Evolutionary conservation across 2,113 vertebrate species (phyloP), one percentile per base, ranked within the genome.

Genomic region (Rhinogobius similis): DNA sequence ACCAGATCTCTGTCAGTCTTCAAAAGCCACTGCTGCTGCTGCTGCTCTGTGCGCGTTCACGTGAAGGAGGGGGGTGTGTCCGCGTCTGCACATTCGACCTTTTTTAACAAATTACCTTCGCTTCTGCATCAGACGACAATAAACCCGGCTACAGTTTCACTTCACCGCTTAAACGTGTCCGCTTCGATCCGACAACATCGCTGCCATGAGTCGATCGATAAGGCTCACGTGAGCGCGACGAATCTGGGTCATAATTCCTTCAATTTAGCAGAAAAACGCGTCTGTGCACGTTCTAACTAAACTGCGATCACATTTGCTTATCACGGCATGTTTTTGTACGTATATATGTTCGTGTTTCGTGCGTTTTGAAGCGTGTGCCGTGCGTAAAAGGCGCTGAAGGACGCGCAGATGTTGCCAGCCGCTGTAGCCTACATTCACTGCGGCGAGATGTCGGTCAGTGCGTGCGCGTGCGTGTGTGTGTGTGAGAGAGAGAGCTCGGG

Each of bases 371-470:
- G 24, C 23, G 24, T 2, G 14, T 27, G n/a, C 5, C 16, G 27
- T 38, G 58, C 29, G 58, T 38, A 38, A 61, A 61, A n/a, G 58
- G 7, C 2, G 58, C 29, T n/a, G 18, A n/a, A 61, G 58, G 27
- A 38, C 56, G 56, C 78, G 83, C 84, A 74, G 79, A 21, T 68
- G 78, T 20, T 20, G 81, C 55, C 78, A 78, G 85, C 74, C 76
- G 56, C 41, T 71, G 69, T 72, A 85, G 65, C 87, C 86, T 67
- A 82, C 83, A 85, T 88, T 73, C 82, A 87, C 84, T 88, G 90
- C 90, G 72, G 90, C 79, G 85, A 83, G 78, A 89, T 88, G 82
- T 89, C 85, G 87, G 89, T 89, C 86, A 89, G 82, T 81, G 76
- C 76, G 83, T 66, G 83, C 76, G 75, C 84, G 75, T 79, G 55